phyloP scores from a whole-genome alignment of 2,113 vertebrate genomes.

The Nibea albiflora region DNA sequence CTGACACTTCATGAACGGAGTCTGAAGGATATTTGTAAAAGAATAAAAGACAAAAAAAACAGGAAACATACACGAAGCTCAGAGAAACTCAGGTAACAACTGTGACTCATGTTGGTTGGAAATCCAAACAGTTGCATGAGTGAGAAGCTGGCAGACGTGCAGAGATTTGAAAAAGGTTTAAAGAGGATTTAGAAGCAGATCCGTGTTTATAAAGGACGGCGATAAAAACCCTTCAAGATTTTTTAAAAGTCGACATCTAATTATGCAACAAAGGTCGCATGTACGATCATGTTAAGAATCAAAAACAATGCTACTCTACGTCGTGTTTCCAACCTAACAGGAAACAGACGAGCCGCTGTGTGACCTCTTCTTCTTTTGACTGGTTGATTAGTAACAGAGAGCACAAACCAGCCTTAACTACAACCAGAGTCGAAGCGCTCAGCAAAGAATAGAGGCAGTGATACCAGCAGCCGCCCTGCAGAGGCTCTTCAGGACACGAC shows the following conservation, averaged over 20 bases:
- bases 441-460: background rate
- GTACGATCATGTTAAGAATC: rapidly evolving
- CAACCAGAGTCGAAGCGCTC: background rate
- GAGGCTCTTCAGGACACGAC: background rate
- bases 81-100: background rate
- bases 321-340: background rate
- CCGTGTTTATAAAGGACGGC: background rate
- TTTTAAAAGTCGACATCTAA: conserved; percentile 3
- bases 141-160: background rate
- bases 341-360: background rate
- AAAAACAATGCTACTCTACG: background rate
- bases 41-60: background rate
- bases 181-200: background rate
- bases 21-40: background rate
- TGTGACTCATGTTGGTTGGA: rapidly evolving
- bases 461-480: background rate
- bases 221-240: background rate
- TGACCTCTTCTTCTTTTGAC: background rate
- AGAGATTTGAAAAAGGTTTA: background rate
- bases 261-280: background rate
- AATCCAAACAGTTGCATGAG: background rate
- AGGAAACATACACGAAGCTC: background rate
- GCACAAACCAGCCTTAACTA: conserved; percentile 1
- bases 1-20: no score
- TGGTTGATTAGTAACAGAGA: conserved; percentile 7